Evolutionary conservation across 2,888 invertebrate species (phyloP).

Genomic region (Eupithecia dodoneata): DNA sequence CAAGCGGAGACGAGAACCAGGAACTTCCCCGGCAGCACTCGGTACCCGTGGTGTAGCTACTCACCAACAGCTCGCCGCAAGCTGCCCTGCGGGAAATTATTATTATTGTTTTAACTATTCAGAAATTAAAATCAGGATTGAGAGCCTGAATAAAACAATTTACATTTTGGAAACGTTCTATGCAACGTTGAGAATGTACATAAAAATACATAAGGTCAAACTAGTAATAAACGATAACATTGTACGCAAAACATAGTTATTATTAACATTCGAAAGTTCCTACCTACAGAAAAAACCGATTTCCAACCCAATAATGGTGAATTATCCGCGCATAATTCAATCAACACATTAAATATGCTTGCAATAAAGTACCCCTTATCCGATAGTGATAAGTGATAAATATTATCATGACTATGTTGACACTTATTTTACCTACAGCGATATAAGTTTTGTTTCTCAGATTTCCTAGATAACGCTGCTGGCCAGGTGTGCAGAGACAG

Average conservation of each 20-base stretch:
- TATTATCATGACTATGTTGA: background rate
- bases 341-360: background rate
- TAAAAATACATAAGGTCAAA: background rate
- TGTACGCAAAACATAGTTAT: background rate
- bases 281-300: background rate
- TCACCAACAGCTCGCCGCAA: no score
- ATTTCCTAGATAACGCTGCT: background rate
- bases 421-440: background rate
- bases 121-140: background rate
- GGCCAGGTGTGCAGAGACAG: background rate
- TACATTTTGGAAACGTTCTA: background rate
- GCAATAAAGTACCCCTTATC: background rate
- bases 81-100: no score
- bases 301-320: background rate
- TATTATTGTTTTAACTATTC: no score
- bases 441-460: background rate
- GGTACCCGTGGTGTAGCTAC: no score
- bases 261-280: background rate
- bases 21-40: no score
- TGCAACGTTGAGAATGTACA: background rate
- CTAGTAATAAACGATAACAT: background rate
- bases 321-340: background rate
- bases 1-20: no score
- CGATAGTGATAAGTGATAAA: background rate
- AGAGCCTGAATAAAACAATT: background rate